Base-by-base conservation (phyloP, 2,113 vertebrate species). In the Brienomyrus brachyistius region DNA sequence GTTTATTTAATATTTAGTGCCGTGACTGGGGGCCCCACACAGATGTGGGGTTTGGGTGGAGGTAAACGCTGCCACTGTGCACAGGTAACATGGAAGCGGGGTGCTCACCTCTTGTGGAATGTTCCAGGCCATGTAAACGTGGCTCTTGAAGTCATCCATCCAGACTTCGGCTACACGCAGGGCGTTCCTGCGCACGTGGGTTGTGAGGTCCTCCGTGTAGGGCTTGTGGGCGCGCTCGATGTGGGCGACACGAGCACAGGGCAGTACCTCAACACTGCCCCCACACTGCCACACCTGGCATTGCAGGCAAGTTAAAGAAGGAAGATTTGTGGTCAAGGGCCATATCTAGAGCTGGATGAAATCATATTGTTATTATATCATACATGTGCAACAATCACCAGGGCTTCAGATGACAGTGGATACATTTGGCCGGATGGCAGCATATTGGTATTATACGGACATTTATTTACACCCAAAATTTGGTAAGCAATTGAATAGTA, bases 81-180 rank as follows among this genome's bases (percentile, higher is more conserved):
- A 56, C 31, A 47, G 35, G 0, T 35, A 1, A 17, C 1, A 2
- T 87, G 19, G 9, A 56, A 87, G 27, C n/a, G 21, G 80, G 45
- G 0, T 21, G 82, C 82, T 96, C 86, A 99, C 98, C 17, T 97
- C 97, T 94, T 97, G 97, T 19, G 98, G 98, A 91, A 99, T 95
- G 86, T 99, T 99, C 98, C 98, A 99, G 17, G 98, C 98, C 98
- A 99, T 99, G 95, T 99, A 99, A 43, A 99, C 98, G 0, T 99
- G 98, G 0, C 96, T 98, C 92, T 97, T 98, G 95, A 97, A 97
- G 92, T 98, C 94, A 0, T 99, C 98, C 98, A 99, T 99, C 98
- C 98, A 99, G 43, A 99, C 98, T 93, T 99, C 98, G 0, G 98
- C 98, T 0, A 96, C 98, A 8, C 98, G 94, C 91, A 99, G 95